These are phyloP conservation scores for Myocastor coypus DNA, from an alignment of 2,113 vertebrate species.

Conservation along the genomic window DNA sequence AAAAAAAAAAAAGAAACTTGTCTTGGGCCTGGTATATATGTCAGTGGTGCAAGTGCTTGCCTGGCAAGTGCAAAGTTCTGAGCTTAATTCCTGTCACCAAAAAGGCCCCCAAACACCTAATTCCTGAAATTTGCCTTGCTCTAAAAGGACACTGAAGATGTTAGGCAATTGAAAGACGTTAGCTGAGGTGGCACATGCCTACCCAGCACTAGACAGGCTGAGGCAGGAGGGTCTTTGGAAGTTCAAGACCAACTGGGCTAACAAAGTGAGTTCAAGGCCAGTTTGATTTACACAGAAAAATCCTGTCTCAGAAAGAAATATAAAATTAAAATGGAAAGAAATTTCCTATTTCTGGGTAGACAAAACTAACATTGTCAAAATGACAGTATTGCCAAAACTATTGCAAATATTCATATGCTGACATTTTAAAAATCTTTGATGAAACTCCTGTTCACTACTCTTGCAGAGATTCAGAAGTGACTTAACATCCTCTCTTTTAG, in stretches of 20 bases:
- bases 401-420: not conserved
- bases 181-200: not conserved
- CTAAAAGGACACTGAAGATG: not conserved
- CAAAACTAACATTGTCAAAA: not conserved
- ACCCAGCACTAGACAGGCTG: not conserved
- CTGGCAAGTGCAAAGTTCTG: too few relatives aligned
- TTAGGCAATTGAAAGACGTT: not conserved
- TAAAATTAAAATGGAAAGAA: not conserved
- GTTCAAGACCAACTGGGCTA: fast-evolving
- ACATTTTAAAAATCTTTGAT: not conserved
- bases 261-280: not conserved
- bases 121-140: not conserved
- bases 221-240: not conserved
- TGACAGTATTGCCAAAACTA: not conserved
- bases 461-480: not conserved
- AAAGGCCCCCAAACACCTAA: too few relatives aligned
- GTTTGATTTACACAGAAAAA: not conserved
- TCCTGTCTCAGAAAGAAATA: not conserved
- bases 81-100: too few relatives aligned
- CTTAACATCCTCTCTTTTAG: not conserved
- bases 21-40: too few relatives aligned
- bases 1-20: too few relatives aligned
- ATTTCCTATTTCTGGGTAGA: not conserved
- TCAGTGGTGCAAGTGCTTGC: too few relatives aligned
- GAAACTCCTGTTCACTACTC: not conserved